Percentiles rank a stretch among this genome's conserved stretches.
These are phyloP conservation scores for Alaudala cheleensis DNA, from an alignment of 2,113 vertebrate species.

Conservation along the genomic window DNA sequence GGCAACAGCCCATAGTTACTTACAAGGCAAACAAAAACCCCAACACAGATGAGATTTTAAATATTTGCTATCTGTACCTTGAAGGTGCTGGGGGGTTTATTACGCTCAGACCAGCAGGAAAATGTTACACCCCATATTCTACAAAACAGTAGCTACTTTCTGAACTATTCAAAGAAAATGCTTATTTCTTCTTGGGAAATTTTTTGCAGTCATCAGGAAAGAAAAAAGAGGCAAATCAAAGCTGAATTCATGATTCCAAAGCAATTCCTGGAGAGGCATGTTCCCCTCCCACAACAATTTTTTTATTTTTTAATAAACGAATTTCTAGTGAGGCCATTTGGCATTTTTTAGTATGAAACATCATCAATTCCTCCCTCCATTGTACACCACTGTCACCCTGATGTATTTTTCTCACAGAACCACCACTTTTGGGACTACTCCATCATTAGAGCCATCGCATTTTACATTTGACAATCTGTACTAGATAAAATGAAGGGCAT, in stretches of 20 bases:
- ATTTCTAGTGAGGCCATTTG: slow-evolving; percentile 21
- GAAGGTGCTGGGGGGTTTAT: neutral
- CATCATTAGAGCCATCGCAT: slow-evolving; percentile 25
- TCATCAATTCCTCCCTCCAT: slow-evolving; percentile 14
- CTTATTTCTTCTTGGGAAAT: neutral
- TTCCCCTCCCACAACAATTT: neutral
- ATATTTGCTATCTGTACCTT: neutral
- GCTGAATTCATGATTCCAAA: slow-evolving; percentile 15
- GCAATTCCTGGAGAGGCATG: neutral
- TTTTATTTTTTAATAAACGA: neutral
- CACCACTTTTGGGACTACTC: slow-evolving; percentile 45
- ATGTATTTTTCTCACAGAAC: slow-evolving; percentile 40
- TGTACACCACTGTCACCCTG: neutral
- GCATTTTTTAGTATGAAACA: slow-evolving; percentile 30
- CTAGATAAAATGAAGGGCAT: slow-evolving; percentile 52
- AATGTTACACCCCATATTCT: neutral
- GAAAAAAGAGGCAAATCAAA: neutral
- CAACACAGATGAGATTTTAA: neutral
- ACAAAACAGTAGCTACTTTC: neutral
- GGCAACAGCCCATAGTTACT: neutral
- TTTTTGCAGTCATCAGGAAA: neutral
- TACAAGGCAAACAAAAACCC: neutral
- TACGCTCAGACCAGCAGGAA: neutral
- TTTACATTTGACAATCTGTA: slow-evolving; percentile 37
- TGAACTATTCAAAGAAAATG: neutral